A percentile compares a stretch with the other conserved stretches of the same genome.
These are phyloP conservation scores for Caerostris extrusa DNA, from an alignment of 1,140 invertebrate genomes.

Conservation along the genomic window DNA sequence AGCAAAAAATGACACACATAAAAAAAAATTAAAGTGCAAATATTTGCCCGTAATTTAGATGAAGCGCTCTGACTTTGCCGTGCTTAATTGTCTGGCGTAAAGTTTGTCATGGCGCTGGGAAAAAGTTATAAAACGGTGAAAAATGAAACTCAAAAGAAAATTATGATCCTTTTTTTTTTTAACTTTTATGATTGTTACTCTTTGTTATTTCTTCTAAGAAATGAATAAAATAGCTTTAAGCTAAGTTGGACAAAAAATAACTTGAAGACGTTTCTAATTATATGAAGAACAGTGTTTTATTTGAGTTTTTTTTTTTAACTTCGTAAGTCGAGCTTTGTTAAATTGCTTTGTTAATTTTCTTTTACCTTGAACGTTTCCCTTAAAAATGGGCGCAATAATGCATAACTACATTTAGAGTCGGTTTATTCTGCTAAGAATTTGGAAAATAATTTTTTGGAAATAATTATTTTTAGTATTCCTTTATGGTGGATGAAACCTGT, in stretches of 20 bases:
- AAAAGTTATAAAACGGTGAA: slow-evolving; percentile 32
- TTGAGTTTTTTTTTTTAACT: not conserved
- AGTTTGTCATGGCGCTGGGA: not conserved
- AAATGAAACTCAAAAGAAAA: slow-evolving; percentile 27
- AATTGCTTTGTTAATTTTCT: slow-evolving; percentile 26
- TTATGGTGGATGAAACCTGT: no score
- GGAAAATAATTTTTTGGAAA: no score
- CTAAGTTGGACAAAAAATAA: not conserved
- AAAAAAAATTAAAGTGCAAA: not conserved
- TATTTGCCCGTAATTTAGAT: slow-evolving; percentile 46
- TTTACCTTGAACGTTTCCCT: not conserved
- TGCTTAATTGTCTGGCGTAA: slow-evolving; percentile 27
- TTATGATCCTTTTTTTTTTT: not conserved
- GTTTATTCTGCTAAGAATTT: no score
- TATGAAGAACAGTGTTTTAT: slow-evolving; percentile 21
- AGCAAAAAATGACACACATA: slow-evolving; percentile 35
- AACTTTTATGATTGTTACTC: not conserved
- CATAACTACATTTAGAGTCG: no score
- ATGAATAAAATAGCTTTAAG: slow-evolving; percentile 2
- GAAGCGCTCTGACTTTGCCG: not conserved
- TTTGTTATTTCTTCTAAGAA: not conserved
- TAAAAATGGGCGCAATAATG: no score
- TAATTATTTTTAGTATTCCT: no score
- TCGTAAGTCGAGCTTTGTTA: not conserved
- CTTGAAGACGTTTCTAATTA: slow-evolving; percentile 41